phyloP scores from a whole-genome alignment of 2,888 invertebrate species.

The Agrotis ipsilon region DNA sequence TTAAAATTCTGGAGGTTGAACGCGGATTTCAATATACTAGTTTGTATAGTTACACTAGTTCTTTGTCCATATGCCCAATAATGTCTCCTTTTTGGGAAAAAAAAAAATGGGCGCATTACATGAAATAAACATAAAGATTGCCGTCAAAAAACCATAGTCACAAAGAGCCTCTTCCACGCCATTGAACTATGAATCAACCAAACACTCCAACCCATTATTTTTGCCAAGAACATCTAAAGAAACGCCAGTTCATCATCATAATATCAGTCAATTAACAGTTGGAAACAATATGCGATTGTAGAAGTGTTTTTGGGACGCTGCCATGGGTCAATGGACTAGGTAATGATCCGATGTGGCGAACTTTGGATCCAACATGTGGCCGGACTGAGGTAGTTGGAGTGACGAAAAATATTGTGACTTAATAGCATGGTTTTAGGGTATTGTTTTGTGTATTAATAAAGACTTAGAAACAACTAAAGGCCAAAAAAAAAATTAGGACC shows the following conservation, averaged over 20 bases:
- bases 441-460: neutral
- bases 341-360: constrained; percentile 49
- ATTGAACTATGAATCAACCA: constrained; percentile 8
- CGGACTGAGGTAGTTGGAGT: neutral
- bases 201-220: constrained; percentile 6
- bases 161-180: neutral
- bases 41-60: no score
- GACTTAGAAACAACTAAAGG: neutral
- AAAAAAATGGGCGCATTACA: no score
- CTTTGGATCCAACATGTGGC: constrained; percentile 42
- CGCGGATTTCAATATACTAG: no score
- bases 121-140: neutral
- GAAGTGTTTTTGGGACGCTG: constrained; percentile 63
- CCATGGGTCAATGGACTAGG: constrained; percentile 67
- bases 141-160: neutral
- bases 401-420: neutral
- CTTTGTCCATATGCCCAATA: no score
- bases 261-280: constrained; percentile 58
- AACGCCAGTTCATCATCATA: constrained; percentile 27
- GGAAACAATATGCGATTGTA: constrained; percentile 44
- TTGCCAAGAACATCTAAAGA: constrained; percentile 38
- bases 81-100: no score
- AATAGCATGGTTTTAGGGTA: neutral
- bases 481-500: no score
- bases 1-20: no score